Evolutionary conservation across 2,797 vertebrate species (phyloP).

Genomic region (Bucorvus abyssinicus): DNA sequence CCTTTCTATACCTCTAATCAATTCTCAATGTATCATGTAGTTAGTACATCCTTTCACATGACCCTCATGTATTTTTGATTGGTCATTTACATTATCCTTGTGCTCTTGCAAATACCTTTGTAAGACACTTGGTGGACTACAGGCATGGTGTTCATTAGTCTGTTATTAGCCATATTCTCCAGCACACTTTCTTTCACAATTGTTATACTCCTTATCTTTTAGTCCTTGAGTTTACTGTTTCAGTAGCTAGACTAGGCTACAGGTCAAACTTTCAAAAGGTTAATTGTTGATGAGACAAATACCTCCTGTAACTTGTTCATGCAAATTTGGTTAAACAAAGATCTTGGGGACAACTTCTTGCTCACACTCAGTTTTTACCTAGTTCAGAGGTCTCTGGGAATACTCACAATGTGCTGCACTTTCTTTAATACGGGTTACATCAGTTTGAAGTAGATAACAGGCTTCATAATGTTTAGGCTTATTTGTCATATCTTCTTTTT

Average conservation of each 20-base stretch:
- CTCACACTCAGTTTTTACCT: not conserved
- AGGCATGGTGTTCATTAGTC: not conserved
- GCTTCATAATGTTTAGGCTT: not conserved
- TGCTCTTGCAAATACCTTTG: not conserved
- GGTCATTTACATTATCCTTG: not conserved
- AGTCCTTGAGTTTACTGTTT: not conserved
- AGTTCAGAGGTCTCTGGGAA: not conserved
- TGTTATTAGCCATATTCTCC: not conserved
- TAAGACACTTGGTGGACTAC: not conserved
- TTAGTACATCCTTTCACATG: not conserved
- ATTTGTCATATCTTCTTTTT: not conserved
- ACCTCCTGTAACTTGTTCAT: not conserved
- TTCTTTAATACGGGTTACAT: not conserved
- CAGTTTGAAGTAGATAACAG: not conserved
- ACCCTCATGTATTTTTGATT: not conserved
- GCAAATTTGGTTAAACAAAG: not conserved
- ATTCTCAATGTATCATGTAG: not conserved
- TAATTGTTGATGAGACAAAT: not conserved
- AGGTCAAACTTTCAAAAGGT: not conserved
- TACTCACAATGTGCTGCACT: fast-evolving
- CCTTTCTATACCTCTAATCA: not conserved
- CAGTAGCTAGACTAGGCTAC: not conserved
- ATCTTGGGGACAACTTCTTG: not conserved
- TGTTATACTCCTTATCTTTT: not conserved
- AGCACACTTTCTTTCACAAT: not conserved